Evolutionary conservation across 2,113 vertebrate genomes (phyloP).

Genomic region (Spea bombifrons): DNA sequence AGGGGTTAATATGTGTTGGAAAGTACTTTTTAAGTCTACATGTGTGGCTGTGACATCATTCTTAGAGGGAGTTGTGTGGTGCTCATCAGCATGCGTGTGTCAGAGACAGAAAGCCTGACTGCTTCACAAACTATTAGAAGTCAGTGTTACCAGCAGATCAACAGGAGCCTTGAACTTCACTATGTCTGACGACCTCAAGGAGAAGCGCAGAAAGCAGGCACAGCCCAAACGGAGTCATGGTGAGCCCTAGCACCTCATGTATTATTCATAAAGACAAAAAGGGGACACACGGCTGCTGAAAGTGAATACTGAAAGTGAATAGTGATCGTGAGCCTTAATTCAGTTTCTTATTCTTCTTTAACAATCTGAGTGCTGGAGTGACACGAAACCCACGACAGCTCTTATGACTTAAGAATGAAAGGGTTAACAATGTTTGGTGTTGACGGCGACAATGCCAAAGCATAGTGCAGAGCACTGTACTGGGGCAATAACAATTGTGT

Average conservation of each 20-base stretch:
- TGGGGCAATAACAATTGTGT: no score
- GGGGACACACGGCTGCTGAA: no score
- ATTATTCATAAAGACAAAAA: no score
- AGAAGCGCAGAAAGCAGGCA: slow-evolving; percentile 75
- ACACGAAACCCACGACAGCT: no score
- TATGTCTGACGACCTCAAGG: slow-evolving; percentile 72
- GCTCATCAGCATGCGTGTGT: slow-evolving; percentile 45
- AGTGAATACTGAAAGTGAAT: no score
- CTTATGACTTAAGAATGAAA: no score
- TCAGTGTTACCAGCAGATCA: slow-evolving; percentile 7
- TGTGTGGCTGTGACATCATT: slow-evolving; percentile 26
- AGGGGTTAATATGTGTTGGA: slow-evolving; percentile 37
- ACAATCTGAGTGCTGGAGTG: no score
- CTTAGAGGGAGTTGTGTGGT: slow-evolving; percentile 41
- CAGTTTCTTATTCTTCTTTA: no score
- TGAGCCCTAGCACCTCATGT: slow-evolving; percentile 50
- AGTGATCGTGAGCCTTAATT: no score
- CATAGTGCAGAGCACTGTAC: no score
- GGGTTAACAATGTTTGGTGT: no score
- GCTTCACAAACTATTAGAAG: slow-evolving; percentile 15
- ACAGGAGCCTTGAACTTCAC: slow-evolving; percentile 19
- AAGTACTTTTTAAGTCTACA: slow-evolving; percentile 13
- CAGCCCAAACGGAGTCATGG: slow-evolving; percentile 74
- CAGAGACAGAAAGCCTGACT: slow-evolving; percentile 27
- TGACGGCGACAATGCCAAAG: no score